Conservation (phyloP, 1,140 invertebrate genomes). For the Thaumetopoea pityocampa region DNA sequence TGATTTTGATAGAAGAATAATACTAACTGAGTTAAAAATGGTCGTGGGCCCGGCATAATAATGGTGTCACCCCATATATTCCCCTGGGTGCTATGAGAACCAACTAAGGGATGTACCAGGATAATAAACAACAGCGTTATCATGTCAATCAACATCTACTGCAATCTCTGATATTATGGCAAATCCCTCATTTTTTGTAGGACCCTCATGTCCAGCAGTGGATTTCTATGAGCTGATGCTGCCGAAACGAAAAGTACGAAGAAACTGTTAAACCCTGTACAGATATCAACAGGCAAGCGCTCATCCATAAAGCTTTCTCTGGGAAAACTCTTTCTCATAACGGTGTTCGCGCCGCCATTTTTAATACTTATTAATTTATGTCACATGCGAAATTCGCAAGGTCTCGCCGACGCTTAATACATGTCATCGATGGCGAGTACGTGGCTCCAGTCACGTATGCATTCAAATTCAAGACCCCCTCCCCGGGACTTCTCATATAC, state of each 20-base stretch:
- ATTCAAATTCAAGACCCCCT: constrained; percentile 5
- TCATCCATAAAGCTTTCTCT: not conserved
- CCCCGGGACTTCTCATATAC: constrained; percentile 1
- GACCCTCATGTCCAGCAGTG: no score
- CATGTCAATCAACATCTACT: no score
- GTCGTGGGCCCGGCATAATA: no score
- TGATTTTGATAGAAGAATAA: no score
- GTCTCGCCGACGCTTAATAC: constrained; percentile 6
- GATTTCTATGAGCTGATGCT: no score
- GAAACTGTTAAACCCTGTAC: not conserved
- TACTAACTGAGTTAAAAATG: no score
- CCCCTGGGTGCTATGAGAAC: no score
- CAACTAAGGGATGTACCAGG: no score
- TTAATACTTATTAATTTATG: constrained; percentile 1
- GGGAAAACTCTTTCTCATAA: not conserved
- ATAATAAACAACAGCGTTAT: no score
- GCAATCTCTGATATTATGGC: no score
- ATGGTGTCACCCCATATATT: no score
- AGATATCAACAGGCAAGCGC: not conserved
- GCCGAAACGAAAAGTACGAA: not conserved
- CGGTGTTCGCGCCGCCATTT: not conserved
- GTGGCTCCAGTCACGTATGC: constrained; percentile 13
- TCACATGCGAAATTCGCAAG: constrained; percentile 8
- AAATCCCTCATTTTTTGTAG: no score
- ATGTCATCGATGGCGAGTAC: constrained; percentile 9